These are phyloP conservation scores for Lycocerus yunnanus DNA, from an alignment of 2,888 invertebrate genomes.

Conservation along the genomic window DNA sequence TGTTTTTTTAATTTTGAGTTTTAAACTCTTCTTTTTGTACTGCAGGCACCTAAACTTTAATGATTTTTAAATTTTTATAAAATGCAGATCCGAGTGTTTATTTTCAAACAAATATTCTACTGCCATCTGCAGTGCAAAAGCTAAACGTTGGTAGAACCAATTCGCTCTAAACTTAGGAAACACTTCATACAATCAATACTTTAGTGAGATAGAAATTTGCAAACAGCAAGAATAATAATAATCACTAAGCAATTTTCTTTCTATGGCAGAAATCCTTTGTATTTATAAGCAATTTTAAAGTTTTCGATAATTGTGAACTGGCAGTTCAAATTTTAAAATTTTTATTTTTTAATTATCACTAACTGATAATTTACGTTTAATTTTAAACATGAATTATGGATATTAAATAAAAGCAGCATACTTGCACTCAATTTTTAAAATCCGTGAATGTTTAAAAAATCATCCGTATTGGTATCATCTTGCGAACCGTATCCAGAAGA, in stretches of 20 bases:
- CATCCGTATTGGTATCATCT: conserved; percentile 34
- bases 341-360: no score
- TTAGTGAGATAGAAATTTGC: not conserved
- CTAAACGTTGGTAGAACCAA: not conserved
- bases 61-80: not conserved
- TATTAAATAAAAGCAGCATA: conserved; percentile 34
- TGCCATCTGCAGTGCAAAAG: not conserved
- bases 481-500: conserved; percentile 18
- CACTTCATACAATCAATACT: not conserved
- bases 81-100: not conserved
- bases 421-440: conserved; percentile 48
- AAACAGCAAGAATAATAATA: not conserved
- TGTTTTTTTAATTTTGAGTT: no score
- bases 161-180: not conserved
- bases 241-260: not conserved
- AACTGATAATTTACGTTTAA: no score
- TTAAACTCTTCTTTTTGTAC: no score
- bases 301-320: not conserved
- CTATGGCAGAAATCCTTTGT: not conserved
- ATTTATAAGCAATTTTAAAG: not conserved
- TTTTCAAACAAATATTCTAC: not conserved
- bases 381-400: no score
- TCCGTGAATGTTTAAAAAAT: conserved; percentile 38
- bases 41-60: no score
- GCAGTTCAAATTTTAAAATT: not conserved